Conservation (phyloP, 2,888 invertebrate species). For the Smittia sp. region DNA sequence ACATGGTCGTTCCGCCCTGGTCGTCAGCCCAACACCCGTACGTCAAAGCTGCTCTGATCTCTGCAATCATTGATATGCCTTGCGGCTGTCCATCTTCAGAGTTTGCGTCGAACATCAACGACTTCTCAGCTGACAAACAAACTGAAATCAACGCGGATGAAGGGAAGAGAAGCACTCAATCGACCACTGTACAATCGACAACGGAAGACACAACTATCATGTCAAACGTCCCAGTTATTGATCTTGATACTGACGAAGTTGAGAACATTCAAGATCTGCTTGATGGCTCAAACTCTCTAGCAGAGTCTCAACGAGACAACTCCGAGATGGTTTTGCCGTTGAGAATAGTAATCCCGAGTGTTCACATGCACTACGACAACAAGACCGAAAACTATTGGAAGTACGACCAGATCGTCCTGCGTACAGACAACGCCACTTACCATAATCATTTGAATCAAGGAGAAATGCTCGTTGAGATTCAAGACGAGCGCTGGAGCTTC, state of each 20-base stretch:
- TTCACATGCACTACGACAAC: conserved; percentile 23
- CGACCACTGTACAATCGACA: background rate
- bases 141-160: background rate
- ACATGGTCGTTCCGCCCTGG: conserved; percentile 26
- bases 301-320: background rate
- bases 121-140: background rate
- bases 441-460: background rate
- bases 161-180: background rate
- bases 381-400: conserved; percentile 15
- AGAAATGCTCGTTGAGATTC: background rate
- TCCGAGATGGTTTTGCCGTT: background rate
- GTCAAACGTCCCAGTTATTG: background rate
- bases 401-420: conserved; percentile 11
- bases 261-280: conserved; percentile 22
- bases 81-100: conserved; percentile 22
- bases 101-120: background rate
- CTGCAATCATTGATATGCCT: conserved; percentile 29
- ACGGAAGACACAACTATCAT: background rate
- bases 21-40: conserved; percentile 36
- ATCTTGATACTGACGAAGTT: background rate
- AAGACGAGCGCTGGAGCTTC: background rate
- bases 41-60: conserved; percentile 30
- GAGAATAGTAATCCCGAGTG: background rate
- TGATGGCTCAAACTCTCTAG: background rate
- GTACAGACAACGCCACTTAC: conserved; percentile 11